These are phyloP conservation scores for Phaonia tiefii DNA, from an alignment of 2,888 invertebrate species.

Conservation along the genomic window DNA sequence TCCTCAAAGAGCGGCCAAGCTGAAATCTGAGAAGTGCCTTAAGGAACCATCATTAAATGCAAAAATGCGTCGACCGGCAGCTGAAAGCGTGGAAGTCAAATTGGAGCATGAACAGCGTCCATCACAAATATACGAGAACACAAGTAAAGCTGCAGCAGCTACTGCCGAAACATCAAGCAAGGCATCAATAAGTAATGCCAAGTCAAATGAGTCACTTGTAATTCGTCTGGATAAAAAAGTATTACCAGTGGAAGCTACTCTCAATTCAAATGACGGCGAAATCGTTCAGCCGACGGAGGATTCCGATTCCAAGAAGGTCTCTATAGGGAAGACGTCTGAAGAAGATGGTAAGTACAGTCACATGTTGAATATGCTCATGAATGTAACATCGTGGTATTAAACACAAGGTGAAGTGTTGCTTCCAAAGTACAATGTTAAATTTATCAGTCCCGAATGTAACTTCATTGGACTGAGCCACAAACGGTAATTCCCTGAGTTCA, in stretches of 20 bases:
- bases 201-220: conserved; percentile 68
- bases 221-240: conserved; percentile 65
- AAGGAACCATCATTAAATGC: conserved; percentile 72
- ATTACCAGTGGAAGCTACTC: conserved; percentile 69
- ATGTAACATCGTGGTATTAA: no score
- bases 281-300: background rate
- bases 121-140: conserved; percentile 70
- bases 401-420: no score
- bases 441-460: no score
- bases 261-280: conserved; percentile 57
- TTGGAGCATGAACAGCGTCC: conserved; percentile 74
- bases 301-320: background rate
- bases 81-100: conserved; percentile 68
- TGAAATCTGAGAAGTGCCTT: conserved; percentile 73
- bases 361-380: no score
- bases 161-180: background rate
- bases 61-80: conserved; percentile 75
- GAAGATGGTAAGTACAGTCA: conserved; percentile 9
- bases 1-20: conserved; percentile 77
- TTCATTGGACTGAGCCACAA: no score
- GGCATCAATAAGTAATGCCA: conserved; percentile 56
- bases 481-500: no score
- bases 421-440: no score
- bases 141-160: background rate
- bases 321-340: background rate